Percentiles rank a stretch among this genome's conserved stretches.
These are phyloP conservation scores for Hephaestus fuliginosus DNA, from an alignment of 2,797 vertebrate genomes.

Conservation along the genomic window DNA sequence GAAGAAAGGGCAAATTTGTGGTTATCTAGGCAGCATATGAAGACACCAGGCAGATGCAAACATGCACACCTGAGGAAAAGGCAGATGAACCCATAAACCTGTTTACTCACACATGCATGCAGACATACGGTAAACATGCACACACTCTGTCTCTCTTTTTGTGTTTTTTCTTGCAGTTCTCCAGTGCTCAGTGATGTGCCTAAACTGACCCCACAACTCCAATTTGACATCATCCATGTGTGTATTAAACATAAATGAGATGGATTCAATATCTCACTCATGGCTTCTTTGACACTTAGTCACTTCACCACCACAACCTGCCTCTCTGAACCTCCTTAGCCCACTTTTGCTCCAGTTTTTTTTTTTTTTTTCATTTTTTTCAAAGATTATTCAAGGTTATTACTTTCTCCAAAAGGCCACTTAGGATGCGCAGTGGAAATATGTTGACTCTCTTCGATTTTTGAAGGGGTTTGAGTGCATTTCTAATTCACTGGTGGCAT, in stretches of 20 bases:
- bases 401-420: constrained; percentile 75
- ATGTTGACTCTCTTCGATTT: constrained; percentile 69
- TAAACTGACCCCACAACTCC: constrained; percentile 70
- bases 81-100: constrained; percentile 21
- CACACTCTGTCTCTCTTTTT: constrained; percentile 12
- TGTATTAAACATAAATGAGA: constrained; percentile 83
- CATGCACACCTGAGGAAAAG: constrained; percentile 6
- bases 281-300: constrained; percentile 64
- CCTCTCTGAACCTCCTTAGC: constrained; percentile 40
- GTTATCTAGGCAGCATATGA: constrained; percentile 51
- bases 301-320: constrained; percentile 44
- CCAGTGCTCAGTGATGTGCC: constrained; percentile 64
- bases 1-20: constrained; percentile 46
- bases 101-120: constrained; percentile 41
- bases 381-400: constrained; percentile 80
- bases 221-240: constrained; percentile 70
- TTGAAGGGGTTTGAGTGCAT: constrained; percentile 67
- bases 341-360: constrained; percentile 22
- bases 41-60: constrained; percentile 14
- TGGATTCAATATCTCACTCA: constrained; percentile 72
- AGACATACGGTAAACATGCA: constrained; percentile 37
- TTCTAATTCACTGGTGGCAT: constrained; percentile 75
- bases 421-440: constrained; percentile 72
- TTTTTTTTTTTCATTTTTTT: constrained; percentile 37
- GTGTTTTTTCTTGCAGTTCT: constrained; percentile 33